Evolutionary conservation across 2,888 invertebrate genomes (phyloP), one percentile per base, ranked within the genome.

Genomic region (Subacronicta megacephala): DNA sequence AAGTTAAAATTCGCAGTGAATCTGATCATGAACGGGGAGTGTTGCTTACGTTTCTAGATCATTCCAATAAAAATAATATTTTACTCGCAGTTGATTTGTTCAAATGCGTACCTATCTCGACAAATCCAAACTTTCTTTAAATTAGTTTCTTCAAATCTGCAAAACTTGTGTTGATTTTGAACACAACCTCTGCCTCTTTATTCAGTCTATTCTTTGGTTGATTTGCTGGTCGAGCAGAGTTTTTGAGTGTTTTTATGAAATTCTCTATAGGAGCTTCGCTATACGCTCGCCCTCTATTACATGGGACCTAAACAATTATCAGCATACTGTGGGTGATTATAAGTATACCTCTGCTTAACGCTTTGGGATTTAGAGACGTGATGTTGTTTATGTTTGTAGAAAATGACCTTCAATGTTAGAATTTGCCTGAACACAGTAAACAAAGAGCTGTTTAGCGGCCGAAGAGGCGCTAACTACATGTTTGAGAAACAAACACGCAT

Each of bases 381-480:
- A n/a, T n/a, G n/a, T n/a, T n/a, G n/a, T n/a, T 23, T 61, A 9
- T 18, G 31, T 29, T 12, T 46, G 10, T 41, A 13, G 37, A 44
- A 63, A 62, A 47, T 40, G 43, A 73, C 47, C 60, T 75, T 71
- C 49, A 56, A 50, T 62, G 69, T 76, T 75, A 77, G 78, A 77
- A 74, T 77, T 55, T 54, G 56, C 54, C 44, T 55, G 45, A 69
- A 58, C 66, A 74, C 54, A 67, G 64, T 76, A 83, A 84, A 86
- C 84, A 85, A 85, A 77, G 79, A 80, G 71, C 62, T 79, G 72
- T 83, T 84, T 83, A 82, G 80, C 81, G 61, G 75, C 59, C 37
- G 58, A 70, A 13, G 72, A 85, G 83, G 85, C 80, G 89, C 74
- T 89, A 90, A 90, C 73, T 75, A 73, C 41, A 51, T 87, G 82